Percentiles rank a stretch among this genome's conserved stretches.
Conservation (phyloP, 2,113 vertebrate species). For the Spermophilus dauricus region DNA sequence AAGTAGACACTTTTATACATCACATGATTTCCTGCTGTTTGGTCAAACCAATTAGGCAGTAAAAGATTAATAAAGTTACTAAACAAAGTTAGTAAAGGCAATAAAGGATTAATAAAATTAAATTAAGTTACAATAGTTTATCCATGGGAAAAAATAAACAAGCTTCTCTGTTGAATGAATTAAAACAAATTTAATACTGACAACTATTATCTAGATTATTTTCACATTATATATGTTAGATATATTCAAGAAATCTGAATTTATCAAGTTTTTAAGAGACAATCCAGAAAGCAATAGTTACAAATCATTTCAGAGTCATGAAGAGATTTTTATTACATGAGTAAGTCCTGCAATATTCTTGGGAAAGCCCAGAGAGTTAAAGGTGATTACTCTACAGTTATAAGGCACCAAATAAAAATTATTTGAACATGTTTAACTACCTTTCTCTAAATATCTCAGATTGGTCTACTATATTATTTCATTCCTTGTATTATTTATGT, state of each 20-base stretch:
- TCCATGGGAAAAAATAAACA: neutral
- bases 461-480: neutral
- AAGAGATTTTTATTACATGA: conserved; percentile 44
- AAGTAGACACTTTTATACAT: neutral
- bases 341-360: neutral
- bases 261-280: neutral
- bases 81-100: neutral
- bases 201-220: neutral
- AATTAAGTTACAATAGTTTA: neutral
- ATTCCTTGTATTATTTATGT: neutral
- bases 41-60: conserved; percentile 31
- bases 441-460: conserved; percentile 55
- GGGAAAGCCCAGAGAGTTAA: conserved; percentile 58
- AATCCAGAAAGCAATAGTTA: conserved; percentile 45
- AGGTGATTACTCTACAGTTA: conserved; percentile 46
- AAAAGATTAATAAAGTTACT: neutral
- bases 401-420: conserved; percentile 43
- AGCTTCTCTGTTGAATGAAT: neutral
- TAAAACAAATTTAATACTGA: conserved; percentile 32
- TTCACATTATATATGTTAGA: conserved; percentile 17
- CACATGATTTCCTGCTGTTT: neutral
- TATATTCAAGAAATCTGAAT: conserved; percentile 24
- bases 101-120: neutral
- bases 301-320: conserved; percentile 51
- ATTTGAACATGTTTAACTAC: neutral